Evolutionary conservation across 2,113 vertebrate species (phyloP), one percentile per base, ranked within the genome.

Genomic region (Strigops habroptila): DNA sequence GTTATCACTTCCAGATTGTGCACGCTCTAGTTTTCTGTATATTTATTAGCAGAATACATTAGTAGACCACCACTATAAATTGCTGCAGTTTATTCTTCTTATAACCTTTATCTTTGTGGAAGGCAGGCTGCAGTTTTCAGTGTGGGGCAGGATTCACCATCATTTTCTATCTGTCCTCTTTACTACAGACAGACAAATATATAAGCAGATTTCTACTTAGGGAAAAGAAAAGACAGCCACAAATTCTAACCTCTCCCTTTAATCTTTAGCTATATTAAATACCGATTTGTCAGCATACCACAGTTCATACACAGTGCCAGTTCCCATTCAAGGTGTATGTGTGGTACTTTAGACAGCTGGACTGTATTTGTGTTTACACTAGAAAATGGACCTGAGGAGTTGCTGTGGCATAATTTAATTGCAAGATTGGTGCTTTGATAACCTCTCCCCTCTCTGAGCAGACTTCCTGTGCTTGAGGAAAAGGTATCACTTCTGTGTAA

Each of bases 341-440:
- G 62, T 13, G 30, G 30, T 12, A 15, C 44, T 31, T n/a, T 1
- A 25, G 44, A 9, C 27, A n/a, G 14, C 44, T 3, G 8, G 25
- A 3, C 16, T 14, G 37, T 18, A 8, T 10, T 39, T 7, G 53
- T 39, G 46, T 73, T 67, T 46, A 27, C 46, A 35, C 23, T 9
- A 14, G 59, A 25, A 41, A 44, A 73, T 3, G 15, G 68, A 39
- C 14, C 57, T 1, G 9, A 19, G 46, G 49, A 31, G 17, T 13
- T 7, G 19, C 80, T 49, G 63, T 24, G 41, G 35, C 4, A 2
- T 7, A 8, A 23, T 39, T 76, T 14, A n/a, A 8, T 14, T 46
- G 53, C 0, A 3, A 30, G 51, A n/a, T 22, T 33, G 0, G 6
- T 12, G 67, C 52, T 0, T 0, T 3, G 52, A 48, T 25, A n/a